Evolutionary conservation across 2,797 vertebrate genomes (phyloP).

Genomic region (Sebastes hubbsi): DNA sequence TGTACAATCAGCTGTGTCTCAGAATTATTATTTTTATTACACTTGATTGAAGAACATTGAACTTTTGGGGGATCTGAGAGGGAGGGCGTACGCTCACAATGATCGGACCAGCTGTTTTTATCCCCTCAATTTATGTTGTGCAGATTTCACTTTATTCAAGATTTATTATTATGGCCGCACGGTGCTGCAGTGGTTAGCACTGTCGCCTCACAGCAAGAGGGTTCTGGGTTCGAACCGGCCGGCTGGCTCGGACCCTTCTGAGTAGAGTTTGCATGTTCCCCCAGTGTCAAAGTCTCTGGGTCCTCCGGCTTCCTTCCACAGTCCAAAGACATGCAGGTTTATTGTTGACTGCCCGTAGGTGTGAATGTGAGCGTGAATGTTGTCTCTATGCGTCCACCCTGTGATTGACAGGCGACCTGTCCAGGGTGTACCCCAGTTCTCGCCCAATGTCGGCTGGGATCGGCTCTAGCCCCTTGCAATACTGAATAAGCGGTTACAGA

Average conservation of each 20-base stretch:
- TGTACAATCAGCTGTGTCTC: background rate
- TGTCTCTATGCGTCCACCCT: background rate
- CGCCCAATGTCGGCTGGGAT: background rate
- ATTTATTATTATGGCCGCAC: background rate
- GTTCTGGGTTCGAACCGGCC: background rate
- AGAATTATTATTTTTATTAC: constrained; percentile 3
- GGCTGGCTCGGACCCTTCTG: background rate
- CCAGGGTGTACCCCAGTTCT: background rate
- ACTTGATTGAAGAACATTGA: background rate
- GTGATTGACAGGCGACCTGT: background rate
- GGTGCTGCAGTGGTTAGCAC: background rate
- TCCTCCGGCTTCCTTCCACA: background rate
- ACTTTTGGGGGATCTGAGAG: background rate
- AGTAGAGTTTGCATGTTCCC: background rate
- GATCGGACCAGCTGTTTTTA: background rate
- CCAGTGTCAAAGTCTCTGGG: background rate
- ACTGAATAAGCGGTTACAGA: background rate
- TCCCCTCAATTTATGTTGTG: background rate
- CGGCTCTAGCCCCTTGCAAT: background rate
- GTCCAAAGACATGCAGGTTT: background rate
- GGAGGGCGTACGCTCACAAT: background rate
- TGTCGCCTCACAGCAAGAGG: background rate
- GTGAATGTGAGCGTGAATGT: background rate
- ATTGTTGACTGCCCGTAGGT: background rate
- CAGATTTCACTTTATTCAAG: background rate